Base-by-base conservation (phyloP, 2,888 invertebrate genomes). In the Syrista parreyssii region DNA sequence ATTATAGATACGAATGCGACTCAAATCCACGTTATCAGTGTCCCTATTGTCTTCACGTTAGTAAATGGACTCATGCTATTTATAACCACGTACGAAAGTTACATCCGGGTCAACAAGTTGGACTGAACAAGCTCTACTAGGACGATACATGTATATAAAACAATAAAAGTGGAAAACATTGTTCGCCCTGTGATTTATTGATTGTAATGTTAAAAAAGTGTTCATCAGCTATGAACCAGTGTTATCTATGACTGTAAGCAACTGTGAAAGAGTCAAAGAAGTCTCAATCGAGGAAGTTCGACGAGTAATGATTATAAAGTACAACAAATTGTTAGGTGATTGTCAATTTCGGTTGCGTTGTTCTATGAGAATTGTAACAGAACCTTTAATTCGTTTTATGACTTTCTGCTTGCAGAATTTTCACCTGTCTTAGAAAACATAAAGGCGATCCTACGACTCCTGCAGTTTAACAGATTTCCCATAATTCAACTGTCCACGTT, bases 1-100 rank as follows among this genome's bases (percentile, higher is more conserved):
- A 92, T 86, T 89, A 88, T 78, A 90, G 88, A 84, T 90, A 90
- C 85, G 92, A 92, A 82, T 92, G 92, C 81, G 91, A 90, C 68
- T 86, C 88, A 1, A 79, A 88, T 76, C 91, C 90, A 6, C 86
- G 90, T 36, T 90, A 89, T 80, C 86, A 89, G 79, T 92, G 92
- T 77, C 90, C 90, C 0, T 88, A 89, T 76, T 92, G 92, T 75
- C 86, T 85, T 31, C 88, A 91, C 79, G 83, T 88, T 73, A 90
- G 90, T 81, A 91, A 91, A 76, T 90, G 89, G 88, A 88, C 88
- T 3, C 89, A 89, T 78, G 84, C 89, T 32, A 88, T 91, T 79
- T 90, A 90, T 79, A 89, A 89, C 79, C 90, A 90, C 82, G 85
- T 90, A 40, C 82, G 90, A 71, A 89, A 88, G 78, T 75, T 87